A percentile compares a stretch with the other conserved stretches of the same genome.
Evolutionary conservation across 2,888 invertebrate genomes (phyloP).

Genomic region (Latheticus oryzae): DNA sequence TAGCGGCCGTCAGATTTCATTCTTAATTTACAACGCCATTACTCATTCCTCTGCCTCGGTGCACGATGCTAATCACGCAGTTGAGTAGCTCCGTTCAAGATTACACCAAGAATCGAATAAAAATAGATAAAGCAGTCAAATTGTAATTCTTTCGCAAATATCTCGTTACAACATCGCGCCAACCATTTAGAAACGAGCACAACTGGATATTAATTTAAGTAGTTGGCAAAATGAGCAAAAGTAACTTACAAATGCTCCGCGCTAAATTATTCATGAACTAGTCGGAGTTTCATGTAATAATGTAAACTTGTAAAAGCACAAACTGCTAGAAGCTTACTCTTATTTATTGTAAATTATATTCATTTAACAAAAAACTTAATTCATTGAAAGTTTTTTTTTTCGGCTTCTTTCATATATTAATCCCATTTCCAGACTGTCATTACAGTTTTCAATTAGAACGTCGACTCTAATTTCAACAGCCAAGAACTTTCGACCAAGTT

Average conservation of each 20-base stretch:
- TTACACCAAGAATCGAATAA: slow-evolving; percentile 29
- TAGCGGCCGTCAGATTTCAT: slow-evolving; percentile 58
- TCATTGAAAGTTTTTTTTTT: too few relatives aligned
- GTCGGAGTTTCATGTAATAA: slow-evolving; percentile 12
- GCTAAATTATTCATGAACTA: slow-evolving; percentile 26
- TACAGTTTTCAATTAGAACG: slow-evolving; percentile 51
- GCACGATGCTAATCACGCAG: slow-evolving; percentile 44
- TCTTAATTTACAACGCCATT: slow-evolving; percentile 59
- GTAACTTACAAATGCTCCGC: slow-evolving; percentile 5
- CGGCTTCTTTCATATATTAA: slow-evolving; percentile 31
- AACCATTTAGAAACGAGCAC: too few relatives aligned
- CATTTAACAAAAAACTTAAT: too few relatives aligned
- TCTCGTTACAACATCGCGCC: too few relatives aligned
- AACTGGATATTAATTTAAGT: slow-evolving; percentile 7
- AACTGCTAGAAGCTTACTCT: slow-evolving; percentile 20
- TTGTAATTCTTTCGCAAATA: too few relatives aligned
- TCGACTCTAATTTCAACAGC: slow-evolving; percentile 46
- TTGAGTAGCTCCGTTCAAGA: slow-evolving; percentile 21
- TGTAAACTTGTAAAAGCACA: slow-evolving; percentile 9
- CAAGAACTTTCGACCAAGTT: slow-evolving; percentile 44
- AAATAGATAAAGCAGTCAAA: too few relatives aligned
- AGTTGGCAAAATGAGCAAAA: slow-evolving; percentile 4
- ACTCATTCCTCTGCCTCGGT: slow-evolving; percentile 53
- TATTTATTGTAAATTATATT: too few relatives aligned
- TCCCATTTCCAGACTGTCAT: slow-evolving; percentile 34